These are phyloP conservation scores for Brachynemurus nebulosus DNA, from an alignment of 2,888 invertebrate species.

Conservation along the genomic window DNA sequence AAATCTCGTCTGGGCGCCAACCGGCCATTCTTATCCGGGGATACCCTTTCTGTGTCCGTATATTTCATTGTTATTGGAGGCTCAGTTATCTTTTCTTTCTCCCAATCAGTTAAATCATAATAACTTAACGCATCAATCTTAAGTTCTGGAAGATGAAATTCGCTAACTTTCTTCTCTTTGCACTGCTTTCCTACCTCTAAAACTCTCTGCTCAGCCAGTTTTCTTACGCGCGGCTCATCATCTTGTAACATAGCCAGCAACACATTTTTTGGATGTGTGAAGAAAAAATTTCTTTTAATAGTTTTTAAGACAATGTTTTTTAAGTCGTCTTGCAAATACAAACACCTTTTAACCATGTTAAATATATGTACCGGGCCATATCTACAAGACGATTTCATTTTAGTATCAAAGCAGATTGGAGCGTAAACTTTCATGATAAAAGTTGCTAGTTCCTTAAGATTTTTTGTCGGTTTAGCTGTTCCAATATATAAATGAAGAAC, in stretches of 20 bases:
- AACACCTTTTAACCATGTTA: conserved; percentile 11
- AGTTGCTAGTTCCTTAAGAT: conserved; percentile 11
- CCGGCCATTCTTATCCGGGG: too few species aligned
- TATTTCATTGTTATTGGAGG: conserved; percentile 10
- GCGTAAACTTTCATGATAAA: conserved; percentile 20
- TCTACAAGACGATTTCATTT: conserved; percentile 19
- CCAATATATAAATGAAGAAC: conserved; percentile 17
- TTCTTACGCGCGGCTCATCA: conserved; percentile 6
- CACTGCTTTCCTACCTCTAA: conserved; percentile 9
- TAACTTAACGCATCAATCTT: conserved; percentile 8
- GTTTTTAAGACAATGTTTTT: conserved; percentile 5
- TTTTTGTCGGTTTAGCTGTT: conserved; percentile 15
- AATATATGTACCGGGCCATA: conserved; percentile 19
- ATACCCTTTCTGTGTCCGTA: conserved; percentile 8
- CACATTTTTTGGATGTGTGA: conserved; percentile 15
- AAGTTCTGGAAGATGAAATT: conserved; percentile 8
- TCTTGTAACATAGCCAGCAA: conserved; percentile 12
- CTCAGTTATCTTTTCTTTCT: conserved; percentile 8
- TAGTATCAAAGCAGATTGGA: conserved; percentile 20
- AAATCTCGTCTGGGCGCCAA: too few species aligned
- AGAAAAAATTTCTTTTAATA: conserved; percentile 15
- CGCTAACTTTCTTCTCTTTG: conserved; percentile 8
- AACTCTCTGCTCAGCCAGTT: conserved; percentile 8
- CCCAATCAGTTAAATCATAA: conserved; percentile 10
- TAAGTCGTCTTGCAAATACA: conserved; percentile 1